Base-by-base conservation (phyloP, 2,888 invertebrate species). In the Nymphalis polychloros region DNA sequence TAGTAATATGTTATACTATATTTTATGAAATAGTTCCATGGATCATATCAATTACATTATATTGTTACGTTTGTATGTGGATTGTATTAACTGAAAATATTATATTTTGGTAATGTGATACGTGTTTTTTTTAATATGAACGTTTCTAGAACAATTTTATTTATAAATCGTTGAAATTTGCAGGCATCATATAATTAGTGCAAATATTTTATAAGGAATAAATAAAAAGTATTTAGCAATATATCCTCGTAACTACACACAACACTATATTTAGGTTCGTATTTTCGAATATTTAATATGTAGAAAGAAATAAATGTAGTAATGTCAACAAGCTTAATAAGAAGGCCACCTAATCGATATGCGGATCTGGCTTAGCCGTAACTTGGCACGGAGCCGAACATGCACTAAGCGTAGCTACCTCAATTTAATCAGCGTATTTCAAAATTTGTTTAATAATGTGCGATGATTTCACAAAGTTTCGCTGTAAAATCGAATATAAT, bases 401-500 rank as follows among this genome's bases (percentile, higher is more conserved):
- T 71, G 74, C 73, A 73, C 75, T 75, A 76, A 76, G 73, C 72
- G 73, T 73, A 72, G 70, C 68, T 72, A 76, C 75, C 75, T 73
- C 73, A 73, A 72, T 76, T 75, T 75, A 75, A 73, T 75, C 73
- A 76, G 73, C 72, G 74, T 73, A 70, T 70, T 69, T 61, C 67
- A 68, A 73, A 71, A 69, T 73, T 72, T 72, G 70, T 70, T 72
- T 75, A 73, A 74, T 75, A 73, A 75, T 73, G 69, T 68, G 69
- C 69, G 70, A 74, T 76, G 73, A 72, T 71, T 69, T 68, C 70
- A 71, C 72, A 71, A 73, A 70, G 67, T 73, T 73, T 52, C 63
- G 72, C 71, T 71, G 72, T 73, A 74, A 76, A 76, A 77, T 77
- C 75, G 71, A 75, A 76, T 75, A 76, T 75, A 82, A 82, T 82